Percentiles rank a stretch among this genome's conserved stretches.
phyloP scores from a whole-genome alignment of 2,113 vertebrate genomes.

The Cyanistes caeruleus region DNA sequence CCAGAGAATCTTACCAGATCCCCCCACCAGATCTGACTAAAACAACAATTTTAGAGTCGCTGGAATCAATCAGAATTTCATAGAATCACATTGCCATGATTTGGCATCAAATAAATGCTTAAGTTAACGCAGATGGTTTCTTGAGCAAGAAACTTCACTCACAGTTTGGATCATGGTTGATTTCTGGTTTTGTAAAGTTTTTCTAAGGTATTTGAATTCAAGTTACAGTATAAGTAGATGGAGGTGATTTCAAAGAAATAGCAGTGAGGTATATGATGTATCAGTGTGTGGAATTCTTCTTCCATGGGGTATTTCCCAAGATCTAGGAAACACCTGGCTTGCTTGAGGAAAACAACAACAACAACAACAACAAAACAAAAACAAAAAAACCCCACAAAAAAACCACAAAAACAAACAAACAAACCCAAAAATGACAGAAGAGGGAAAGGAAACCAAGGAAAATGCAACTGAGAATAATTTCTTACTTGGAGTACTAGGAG shows the following conservation, averaged over 20 bases:
- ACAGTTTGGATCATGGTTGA: not conserved
- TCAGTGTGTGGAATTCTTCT: not conserved
- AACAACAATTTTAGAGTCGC: not conserved
- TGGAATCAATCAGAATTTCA: not conserved
- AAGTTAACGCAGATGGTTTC: not conserved
- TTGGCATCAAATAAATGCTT: not conserved
- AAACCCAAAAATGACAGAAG: not conserved
- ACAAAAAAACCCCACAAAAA: too few species aligned
- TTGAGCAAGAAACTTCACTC: not conserved
- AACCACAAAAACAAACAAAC: not conserved
- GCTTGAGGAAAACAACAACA: not conserved
- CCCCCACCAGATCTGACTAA: not conserved
- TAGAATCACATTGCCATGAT: accelerated
- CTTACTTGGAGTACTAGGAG: not conserved
- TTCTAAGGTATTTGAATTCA: not conserved
- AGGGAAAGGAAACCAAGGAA: not conserved
- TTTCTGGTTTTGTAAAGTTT: not conserved
- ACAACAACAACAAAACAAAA: not conserved
- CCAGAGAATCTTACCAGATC: not conserved
- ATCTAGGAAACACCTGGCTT: not conserved
- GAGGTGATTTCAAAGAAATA: not conserved
- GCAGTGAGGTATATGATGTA: not conserved
- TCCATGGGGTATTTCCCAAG: not conserved
- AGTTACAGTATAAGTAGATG: not conserved
- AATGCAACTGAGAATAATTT: not conserved